Evolutionary conservation across 2,888 invertebrate species (phyloP), one percentile per base, ranked within the genome.

Genomic region (Conus canariensis): DNA sequence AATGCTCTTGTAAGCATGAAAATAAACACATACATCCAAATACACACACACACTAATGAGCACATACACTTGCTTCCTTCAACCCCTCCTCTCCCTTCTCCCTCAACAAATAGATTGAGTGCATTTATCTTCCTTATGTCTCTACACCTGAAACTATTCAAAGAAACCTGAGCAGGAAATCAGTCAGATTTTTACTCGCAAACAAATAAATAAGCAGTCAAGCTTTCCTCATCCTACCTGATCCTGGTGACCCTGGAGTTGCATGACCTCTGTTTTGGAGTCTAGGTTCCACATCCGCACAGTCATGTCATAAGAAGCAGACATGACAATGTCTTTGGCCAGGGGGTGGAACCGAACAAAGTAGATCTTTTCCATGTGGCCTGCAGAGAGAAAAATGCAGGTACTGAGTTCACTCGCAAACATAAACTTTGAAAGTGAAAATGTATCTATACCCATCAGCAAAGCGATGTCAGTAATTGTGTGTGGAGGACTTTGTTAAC

Each of bases 331-430:
- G 96, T 99, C 98, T 45, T 97, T 97, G 0, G 99, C 99, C 90
- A 98, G 97, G 0, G 99, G 99, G 97, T 99, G 99, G 96, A 98
- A 98, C 96, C 94, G 91, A 5, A 99, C 97, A 92, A 98, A 97
- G 96, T 98, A 98, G 90, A 99, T 98, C 97, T 99, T 99, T 96
- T 99, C 99, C 10, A 97, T 97, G 95, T 99, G 98, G 0, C 98
- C 98, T 95, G 93, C 14, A 25, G n/a, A 70, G 0, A 67, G 58
- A 14, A 85, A 25, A 19, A 58, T 22, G 10, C 12, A 8, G 14
- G 77, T 19, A 56, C 60, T 5, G n/a, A 58, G 25, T 80, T 45
- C 45, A 45, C 45, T 45, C 45, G 3, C 30, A 45, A 45, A 45
- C 45, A 45, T 45, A 45, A 45, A 4, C 45, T 45, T 4, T 45